Evolutionary conservation across 2,113 vertebrate species (phyloP), one percentile per base, ranked within the genome.

Genomic region (Danionella cerebrum): DNA sequence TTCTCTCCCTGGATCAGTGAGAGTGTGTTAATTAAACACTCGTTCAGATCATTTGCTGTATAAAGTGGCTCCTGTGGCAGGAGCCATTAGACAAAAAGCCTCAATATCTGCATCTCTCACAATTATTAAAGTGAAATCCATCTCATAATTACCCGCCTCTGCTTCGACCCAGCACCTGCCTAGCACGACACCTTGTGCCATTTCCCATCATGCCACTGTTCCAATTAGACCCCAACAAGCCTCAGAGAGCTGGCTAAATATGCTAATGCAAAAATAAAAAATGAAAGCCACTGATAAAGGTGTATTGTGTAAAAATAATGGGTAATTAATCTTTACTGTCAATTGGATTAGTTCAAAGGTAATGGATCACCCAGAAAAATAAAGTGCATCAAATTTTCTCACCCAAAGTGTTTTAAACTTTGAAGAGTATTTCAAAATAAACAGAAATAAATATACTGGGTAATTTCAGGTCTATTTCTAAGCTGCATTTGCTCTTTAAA

Each of bases 121-220:
- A 89, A 93, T 93, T 94, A 94, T 91, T 92, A 91, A 95, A 94
- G 88, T 91, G 91, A 94, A 93, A 97, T 95, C 91, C 90, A 90
- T 82, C 86, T 90, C 83, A 89, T 94, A 95, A 95, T 95, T 95
- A 91, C 87, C 88, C 79, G 85, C 82, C 85, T 86, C 89, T 82
- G 84, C 77, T 3, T 88, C 90, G 86, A 89, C 86, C 84, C 92
- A 89, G 87, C 93, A 93, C 94, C 93, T 94, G 89, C 83, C 83
- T 80, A 82, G 86, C 83, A 41, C 16, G 84, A 83, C 87, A 85
- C 83, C 85, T 82, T 84, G 81, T 16, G 84, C 83, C 83, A 86
- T 88, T 89, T 90, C 85, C 85, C 84, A 79, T 82, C 85, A 80
- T 86, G 84, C 85, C 83, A 83, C 77, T 70, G 82, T 84, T 82